Evolutionary conservation across 2,113 vertebrate genomes (phyloP).

Genomic region (Corythoichthys intestinalis): DNA sequence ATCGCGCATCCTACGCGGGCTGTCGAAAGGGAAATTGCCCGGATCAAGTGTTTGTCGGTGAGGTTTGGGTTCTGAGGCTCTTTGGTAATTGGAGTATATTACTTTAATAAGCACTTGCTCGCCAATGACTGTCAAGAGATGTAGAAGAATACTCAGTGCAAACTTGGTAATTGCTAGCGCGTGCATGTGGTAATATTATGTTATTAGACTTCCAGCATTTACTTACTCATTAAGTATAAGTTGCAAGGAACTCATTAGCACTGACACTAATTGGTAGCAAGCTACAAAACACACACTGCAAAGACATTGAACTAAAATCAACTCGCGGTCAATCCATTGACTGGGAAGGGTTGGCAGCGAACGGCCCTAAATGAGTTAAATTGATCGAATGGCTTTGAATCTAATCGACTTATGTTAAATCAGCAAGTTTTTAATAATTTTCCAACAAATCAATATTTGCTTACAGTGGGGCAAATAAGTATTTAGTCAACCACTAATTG

Average conservation of each 20-base stretch:
- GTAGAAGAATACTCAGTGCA: not conserved
- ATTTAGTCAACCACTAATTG: no score
- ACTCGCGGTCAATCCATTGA: not conserved
- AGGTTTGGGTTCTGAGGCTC: not conserved
- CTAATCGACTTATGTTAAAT: no score
- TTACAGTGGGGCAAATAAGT: no score
- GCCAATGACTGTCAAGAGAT: not conserved
- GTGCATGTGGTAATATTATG: not conserved
- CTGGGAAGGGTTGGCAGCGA: no score
- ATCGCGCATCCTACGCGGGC: slow-evolving; percentile 30
- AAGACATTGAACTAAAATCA: not conserved
- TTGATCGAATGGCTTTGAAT: no score
- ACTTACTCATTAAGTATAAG: not conserved
- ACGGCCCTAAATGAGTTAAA: no score
- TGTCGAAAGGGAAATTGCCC: slow-evolving; percentile 21
- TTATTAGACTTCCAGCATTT: not conserved
- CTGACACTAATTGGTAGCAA: not conserved
- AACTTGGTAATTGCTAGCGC: not conserved
- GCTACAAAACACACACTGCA: not conserved
- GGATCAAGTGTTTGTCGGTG: not conserved
- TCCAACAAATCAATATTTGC: no score
- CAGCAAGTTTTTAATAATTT: no score
- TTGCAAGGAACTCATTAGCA: not conserved
- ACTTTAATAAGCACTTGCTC: slow-evolving; percentile 7
- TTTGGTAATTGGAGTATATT: not conserved